phyloP scores from a whole-genome alignment of 35 echinoderm and acorn worm genomes.

The Ptychodera flava region DNA sequence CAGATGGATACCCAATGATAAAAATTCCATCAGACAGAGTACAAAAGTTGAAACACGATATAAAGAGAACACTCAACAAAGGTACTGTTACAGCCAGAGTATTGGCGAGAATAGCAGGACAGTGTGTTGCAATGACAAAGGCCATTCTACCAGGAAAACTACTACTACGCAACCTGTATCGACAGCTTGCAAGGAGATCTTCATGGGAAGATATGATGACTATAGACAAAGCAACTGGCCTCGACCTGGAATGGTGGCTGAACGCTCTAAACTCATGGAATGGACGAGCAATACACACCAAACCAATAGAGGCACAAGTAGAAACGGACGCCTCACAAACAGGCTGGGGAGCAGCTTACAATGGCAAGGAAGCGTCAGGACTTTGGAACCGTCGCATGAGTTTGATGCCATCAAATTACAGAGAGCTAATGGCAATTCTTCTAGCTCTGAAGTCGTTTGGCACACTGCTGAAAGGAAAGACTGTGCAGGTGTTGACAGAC shows the following conservation, averaged over 20 bases:
- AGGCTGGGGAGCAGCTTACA: conserved; percentile 36
- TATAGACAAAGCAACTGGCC: conserved; percentile 9
- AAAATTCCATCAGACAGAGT: conserved; percentile 3
- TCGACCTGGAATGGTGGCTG: conserved; percentile 36
- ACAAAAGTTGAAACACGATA: conserved; percentile 9
- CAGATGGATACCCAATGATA: not conserved
- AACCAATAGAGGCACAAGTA: conserved; percentile 16
- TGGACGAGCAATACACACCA: not conserved
- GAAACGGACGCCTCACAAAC: conserved; percentile 28
- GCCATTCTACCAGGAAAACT: conserved; percentile 41
- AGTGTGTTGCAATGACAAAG: conserved; percentile 45
- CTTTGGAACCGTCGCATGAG: too few relatives aligned
- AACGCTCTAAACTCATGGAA: conserved; percentile 31
- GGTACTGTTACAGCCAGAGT: conserved; percentile 1
- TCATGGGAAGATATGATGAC: conserved; percentile 19
- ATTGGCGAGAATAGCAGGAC: conserved; percentile 40
- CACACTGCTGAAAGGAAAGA: too few relatives aligned
- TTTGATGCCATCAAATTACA: too few relatives aligned
- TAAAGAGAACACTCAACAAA: conserved; percentile 2
- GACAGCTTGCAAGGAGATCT: conserved; percentile 17
- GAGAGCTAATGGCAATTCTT: too few relatives aligned
- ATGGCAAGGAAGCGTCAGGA: too few relatives aligned
- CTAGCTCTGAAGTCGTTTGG: too few relatives aligned
- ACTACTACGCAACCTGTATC: conserved; percentile 32
- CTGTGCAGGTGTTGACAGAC: too few relatives aligned